Base-by-base conservation (phyloP, 2,113 vertebrate genomes). In the Carollia perspicillata region DNA sequence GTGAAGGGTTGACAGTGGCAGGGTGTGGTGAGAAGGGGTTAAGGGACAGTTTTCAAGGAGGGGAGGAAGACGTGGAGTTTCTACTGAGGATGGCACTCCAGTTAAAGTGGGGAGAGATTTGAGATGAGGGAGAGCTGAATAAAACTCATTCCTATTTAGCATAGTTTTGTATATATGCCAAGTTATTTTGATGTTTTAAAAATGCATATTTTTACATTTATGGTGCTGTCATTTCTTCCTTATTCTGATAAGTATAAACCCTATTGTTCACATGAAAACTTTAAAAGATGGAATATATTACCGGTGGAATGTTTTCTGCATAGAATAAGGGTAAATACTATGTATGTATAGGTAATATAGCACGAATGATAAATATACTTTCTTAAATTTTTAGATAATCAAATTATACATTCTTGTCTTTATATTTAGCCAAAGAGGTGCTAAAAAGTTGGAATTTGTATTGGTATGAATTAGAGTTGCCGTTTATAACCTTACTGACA, bases 361-460 rank as follows among this genome's bases (percentile, higher is more conserved):
- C 30, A 84, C 75, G 37, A 42, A 22, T 47, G 71, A 69, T 79
- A 92, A 77, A 75, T 94, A 84, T 55, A 78, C 90, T 53, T 78
- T 74, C 20, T 95, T 63, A 84, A 79, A 74, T 84, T 88, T 92
- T 3, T 90, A 60, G 49, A 74, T n/a, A 84, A 44, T 63, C 23
- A 66, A 74, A 51, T 81, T 81, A 33, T 94, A 37, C 33, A 42
- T 65, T 53, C 13, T 86, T 94, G 16, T 74, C 14, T 79, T 80
- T 92, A 92, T 90, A 92, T 92, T 89, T 77, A 95, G 44, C 33
- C 13, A 60, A 78, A 77, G 80, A 90, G 58, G 11, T 80, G 51
- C 63, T 92, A 42, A 87, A 89, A 89, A 58, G 23, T 97, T 95
- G 88, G 18, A 53, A 84, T 65, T 75, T 84, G 3, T 85, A n/a